Conservation (phyloP, 2,113 vertebrate genomes). For the Sterrhoptilus dennistouni region DNA sequence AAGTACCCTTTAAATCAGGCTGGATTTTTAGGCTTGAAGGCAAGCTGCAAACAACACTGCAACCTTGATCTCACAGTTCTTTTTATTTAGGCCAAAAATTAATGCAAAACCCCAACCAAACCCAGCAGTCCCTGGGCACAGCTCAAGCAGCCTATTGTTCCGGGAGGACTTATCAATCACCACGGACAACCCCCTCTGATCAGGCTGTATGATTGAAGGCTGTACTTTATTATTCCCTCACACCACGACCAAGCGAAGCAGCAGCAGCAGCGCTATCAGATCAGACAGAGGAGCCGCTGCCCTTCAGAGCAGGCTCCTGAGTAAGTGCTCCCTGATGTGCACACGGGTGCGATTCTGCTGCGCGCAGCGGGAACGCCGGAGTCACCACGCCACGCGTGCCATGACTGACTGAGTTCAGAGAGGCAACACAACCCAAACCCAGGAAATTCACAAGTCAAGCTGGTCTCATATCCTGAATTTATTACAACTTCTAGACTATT, state of each 20-base stretch:
- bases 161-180: conserved; percentile 31
- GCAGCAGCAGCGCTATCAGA: neutral
- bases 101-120: conserved; percentile 4
- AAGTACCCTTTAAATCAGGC: neutral
- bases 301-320: conserved; percentile 36
- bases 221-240: conserved; percentile 51
- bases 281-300: conserved; percentile 4
- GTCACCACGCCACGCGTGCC: neutral
- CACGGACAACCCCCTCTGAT: conserved; percentile 24
- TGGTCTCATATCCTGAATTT: neutral
- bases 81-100: neutral
- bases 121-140: neutral
- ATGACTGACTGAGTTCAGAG: neutral
- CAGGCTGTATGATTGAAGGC: conserved; percentile 18
- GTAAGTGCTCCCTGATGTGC: neutral
- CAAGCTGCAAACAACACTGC: neutral
- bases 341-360: neutral
- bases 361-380: neutral
- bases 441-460: neutral
- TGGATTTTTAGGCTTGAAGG: neutral
- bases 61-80: neutral
- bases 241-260: neutral
- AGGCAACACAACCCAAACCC: neutral
- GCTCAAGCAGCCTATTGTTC: conserved; percentile 14
- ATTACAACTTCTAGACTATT: neutral